Evolutionary conservation across 1,140 invertebrate species (phyloP).

Genomic region (Phocides pigmalion): DNA sequence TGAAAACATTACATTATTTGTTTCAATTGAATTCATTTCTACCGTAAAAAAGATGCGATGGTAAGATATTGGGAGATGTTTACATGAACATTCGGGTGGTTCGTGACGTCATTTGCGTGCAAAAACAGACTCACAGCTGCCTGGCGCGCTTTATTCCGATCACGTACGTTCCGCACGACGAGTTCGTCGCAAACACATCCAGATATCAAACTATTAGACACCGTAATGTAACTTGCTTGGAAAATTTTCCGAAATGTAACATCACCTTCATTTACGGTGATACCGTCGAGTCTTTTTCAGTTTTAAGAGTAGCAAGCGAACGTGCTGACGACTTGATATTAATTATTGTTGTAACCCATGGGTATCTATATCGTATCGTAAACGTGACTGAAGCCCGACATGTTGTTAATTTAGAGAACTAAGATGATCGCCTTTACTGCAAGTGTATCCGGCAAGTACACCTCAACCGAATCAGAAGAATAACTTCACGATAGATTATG

Average conservation of each 20-base stretch:
- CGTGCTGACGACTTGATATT: no score
- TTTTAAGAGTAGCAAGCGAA: no score
- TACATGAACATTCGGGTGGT: constrained; percentile 52
- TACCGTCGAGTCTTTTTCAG: no score
- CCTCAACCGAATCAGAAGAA: no score
- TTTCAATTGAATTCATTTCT: background rate
- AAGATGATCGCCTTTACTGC: no score
- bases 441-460: no score
- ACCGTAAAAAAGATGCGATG: background rate
- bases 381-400: no score
- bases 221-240: background rate
- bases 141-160: constrained; percentile 50
- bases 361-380: no score
- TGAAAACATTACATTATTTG: constrained; percentile 1
- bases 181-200: constrained; percentile 44
- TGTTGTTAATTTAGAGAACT: no score
- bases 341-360: no score
- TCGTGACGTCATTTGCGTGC: constrained; percentile 55
- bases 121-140: constrained; percentile 42
- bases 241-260: background rate
- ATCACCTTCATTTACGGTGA: no score
- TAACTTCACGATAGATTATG: no score
- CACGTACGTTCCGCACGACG: constrained; percentile 55
- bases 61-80: constrained; percentile 43
- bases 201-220: constrained; percentile 9